Conservation (phyloP, 2,888 invertebrate species). For the Heteromurus nitidus region DNA sequence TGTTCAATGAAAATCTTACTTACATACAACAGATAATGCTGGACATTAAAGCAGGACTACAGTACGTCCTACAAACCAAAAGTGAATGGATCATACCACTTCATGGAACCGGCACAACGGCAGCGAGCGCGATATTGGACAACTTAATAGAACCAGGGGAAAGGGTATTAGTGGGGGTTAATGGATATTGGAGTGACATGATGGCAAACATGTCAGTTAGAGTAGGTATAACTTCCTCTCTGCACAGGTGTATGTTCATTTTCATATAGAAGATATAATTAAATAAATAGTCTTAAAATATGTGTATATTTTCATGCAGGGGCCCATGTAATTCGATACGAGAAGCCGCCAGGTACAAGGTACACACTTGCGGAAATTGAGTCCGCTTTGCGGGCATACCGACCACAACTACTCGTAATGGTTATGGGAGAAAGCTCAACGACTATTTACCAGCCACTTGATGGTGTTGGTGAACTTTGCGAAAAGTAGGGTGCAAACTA, state of each 20-base stretch:
- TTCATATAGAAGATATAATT: not conserved
- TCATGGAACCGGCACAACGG: slow-evolving; percentile 85
- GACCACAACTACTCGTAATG: slow-evolving; percentile 85
- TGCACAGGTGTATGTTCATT: not conserved
- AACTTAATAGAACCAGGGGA: slow-evolving; percentile 87
- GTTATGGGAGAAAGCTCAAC: slow-evolving; percentile 92
- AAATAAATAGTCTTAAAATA: not conserved
- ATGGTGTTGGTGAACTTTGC: slow-evolving; percentile 80
- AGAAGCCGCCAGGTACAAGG: slow-evolving; percentile 76
- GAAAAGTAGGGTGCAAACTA: not conserved
- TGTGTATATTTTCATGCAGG: not conserved
- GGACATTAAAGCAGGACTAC: slow-evolving; percentile 86
- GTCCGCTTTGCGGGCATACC: slow-evolving; percentile 79
- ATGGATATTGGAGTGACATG: slow-evolving; percentile 90
- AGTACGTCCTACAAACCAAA: slow-evolving; percentile 90
- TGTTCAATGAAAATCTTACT: not conserved
- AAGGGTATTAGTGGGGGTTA: slow-evolving; percentile 82
- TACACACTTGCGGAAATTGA: slow-evolving; percentile 82
- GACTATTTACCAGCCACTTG: slow-evolving; percentile 87
- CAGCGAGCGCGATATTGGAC: slow-evolving; percentile 87
- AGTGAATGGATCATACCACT: slow-evolving; percentile 87
- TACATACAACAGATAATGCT: slow-evolving; percentile 82
- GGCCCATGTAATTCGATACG: slow-evolving; percentile 4
- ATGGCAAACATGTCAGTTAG: slow-evolving; percentile 81
- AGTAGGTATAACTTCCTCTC: slow-evolving; percentile 8